Evolutionary conservation across 1,140 invertebrate species (phyloP).

Genomic region (Papilio polytes): DNA sequence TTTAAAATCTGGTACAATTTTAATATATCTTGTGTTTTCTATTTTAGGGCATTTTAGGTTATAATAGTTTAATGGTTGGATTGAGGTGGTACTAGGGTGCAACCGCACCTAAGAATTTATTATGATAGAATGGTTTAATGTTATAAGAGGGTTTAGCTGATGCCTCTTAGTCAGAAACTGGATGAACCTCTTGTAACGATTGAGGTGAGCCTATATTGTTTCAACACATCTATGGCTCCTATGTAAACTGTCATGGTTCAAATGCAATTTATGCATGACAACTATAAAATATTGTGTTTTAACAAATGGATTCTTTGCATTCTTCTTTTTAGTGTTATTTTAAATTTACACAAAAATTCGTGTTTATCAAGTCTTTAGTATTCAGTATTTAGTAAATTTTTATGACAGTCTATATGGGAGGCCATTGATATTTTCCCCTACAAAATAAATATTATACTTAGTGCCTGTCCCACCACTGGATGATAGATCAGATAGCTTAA

Average conservation of each 20-base stretch:
- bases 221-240: conserved; percentile 39
- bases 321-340: too few species aligned
- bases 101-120: conserved; percentile 72
- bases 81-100: conserved; percentile 71
- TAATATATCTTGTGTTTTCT: conserved; percentile 23
- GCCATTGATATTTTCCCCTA: neutral
- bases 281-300: too few species aligned
- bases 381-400: too few species aligned
- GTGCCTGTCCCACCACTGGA: too few species aligned
- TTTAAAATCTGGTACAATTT: neutral
- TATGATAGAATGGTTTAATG: conserved; percentile 81
- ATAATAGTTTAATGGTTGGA: conserved; percentile 64
- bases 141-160: conserved; percentile 82
- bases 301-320: too few species aligned
- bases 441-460: neutral
- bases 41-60: conserved; percentile 54
- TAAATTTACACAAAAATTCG: too few species aligned
- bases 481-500: too few species aligned
- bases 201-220: conserved; percentile 74
- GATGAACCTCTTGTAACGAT: conserved; percentile 84
- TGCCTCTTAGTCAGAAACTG: conserved; percentile 84
- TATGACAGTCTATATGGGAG: too few species aligned
- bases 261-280: too few species aligned
- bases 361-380: too few species aligned
- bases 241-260: too few species aligned